phyloP scores from a whole-genome alignment of 2,113 vertebrate genomes.

The Oreochromis tanganicae region DNA sequence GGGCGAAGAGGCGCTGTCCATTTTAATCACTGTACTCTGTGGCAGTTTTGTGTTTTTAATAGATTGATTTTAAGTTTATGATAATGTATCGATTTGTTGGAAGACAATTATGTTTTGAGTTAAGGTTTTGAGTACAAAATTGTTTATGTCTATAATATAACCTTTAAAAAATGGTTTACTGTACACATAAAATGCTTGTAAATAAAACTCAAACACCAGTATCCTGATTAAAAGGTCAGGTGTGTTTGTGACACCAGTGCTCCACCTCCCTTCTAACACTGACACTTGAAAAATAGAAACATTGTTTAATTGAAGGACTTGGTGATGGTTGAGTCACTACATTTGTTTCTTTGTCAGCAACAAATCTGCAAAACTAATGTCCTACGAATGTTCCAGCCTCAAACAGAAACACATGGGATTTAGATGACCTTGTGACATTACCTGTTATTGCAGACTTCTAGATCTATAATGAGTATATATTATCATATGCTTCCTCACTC shows the following conservation, averaged over 20 bases:
- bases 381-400: background rate
- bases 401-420: background rate
- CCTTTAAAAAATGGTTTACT: background rate
- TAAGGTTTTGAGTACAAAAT: background rate
- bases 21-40: background rate
- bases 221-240: no score
- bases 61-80: background rate
- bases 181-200: background rate
- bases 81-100: background rate
- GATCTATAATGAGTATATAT: background rate
- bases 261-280: background rate
- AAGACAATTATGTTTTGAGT: background rate
- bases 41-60: background rate
- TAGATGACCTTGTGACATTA: background rate
- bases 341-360: background rate
- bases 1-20: background rate
- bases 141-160: background rate
- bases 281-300: background rate
- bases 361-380: background rate
- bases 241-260: background rate
- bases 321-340: background rate
- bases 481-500: background rate
- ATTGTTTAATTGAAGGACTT: rapidly evolving
- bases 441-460: background rate
- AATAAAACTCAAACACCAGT: background rate